These are phyloP conservation scores for Planococcus citri DNA, from an alignment of 1,140 invertebrate species.

Conservation along the genomic window DNA sequence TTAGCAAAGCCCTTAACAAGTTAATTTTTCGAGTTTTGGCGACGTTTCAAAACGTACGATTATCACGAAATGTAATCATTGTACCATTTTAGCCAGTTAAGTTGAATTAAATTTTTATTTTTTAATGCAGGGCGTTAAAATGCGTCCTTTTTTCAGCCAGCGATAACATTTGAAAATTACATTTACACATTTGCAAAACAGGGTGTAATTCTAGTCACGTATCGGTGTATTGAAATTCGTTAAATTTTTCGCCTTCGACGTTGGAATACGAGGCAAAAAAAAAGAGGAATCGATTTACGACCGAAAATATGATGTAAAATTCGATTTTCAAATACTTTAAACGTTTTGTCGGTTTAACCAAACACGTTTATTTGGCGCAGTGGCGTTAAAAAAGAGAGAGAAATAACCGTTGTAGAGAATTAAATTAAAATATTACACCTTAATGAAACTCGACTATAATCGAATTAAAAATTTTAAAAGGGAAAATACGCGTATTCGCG, in stretches of 20 bases:
- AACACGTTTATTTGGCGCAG: background rate
- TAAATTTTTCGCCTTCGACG: background rate
- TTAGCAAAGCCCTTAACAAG: no score
- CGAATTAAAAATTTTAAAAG: no score
- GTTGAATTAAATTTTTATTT: no score
- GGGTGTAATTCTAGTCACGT: background rate
- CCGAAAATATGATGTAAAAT: background rate
- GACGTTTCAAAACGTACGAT: no score
- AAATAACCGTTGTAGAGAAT: background rate
- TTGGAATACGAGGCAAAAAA: background rate
- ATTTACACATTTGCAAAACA: background rate
- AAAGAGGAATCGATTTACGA: background rate
- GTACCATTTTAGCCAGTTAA: no score
- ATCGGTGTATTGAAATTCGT: background rate
- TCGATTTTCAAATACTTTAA: background rate
- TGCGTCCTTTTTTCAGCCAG: no score
- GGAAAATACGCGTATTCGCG: no score
- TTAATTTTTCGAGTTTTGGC: no score
- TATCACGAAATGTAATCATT: no score
- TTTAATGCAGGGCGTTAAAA: no score
- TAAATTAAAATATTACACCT: background rate
- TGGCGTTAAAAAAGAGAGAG: background rate
- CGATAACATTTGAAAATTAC: conserved; percentile 7
- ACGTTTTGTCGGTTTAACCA: conserved; percentile 1
- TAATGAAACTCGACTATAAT: background rate